Evolutionary conservation across 2,797 vertebrate genomes (phyloP).

Genomic region (Crocidura indochinensis): DNA sequence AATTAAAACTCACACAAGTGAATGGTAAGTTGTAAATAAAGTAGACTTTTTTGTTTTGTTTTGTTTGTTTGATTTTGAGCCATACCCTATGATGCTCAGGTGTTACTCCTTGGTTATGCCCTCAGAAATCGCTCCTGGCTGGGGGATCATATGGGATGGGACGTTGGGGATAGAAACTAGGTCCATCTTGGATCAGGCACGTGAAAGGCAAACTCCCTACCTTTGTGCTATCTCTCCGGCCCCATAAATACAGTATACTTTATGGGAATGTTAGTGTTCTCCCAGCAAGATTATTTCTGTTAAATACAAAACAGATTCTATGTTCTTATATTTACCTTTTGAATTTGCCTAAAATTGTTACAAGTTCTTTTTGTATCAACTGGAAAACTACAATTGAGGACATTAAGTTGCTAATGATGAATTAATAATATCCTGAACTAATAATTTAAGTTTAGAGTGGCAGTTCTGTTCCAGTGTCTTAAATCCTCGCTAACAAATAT

Average conservation of each 20-base stretch:
- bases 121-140: too few relatives aligned
- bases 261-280: conserved; percentile 28
- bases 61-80: too few relatives aligned
- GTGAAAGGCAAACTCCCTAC: too few relatives aligned
- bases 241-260: conserved; percentile 39
- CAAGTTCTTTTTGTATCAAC: background rate
- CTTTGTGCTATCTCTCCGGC: too few relatives aligned
- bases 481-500: background rate
- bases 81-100: too few relatives aligned
- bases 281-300: conserved; percentile 16
- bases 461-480: conserved; percentile 2
- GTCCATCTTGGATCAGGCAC: too few relatives aligned
- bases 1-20: conserved; percentile 95
- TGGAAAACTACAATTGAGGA: background rate
- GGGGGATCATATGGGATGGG: too few relatives aligned
- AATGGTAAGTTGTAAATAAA: conserved; percentile 93
- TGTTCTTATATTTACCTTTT: conserved; percentile 25
- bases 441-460: conserved; percentile 43
- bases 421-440: conserved; percentile 32
- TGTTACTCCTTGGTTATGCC: too few relatives aligned
- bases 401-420: conserved; percentile 11
- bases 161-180: too few relatives aligned
- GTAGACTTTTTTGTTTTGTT: background rate
- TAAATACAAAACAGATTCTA: conserved; percentile 7
- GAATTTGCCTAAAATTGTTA: conserved; percentile 35